These are phyloP conservation scores for Agonopterix subpropinquella DNA, from an alignment of 2,888 invertebrate genomes.

Conservation along the genomic window DNA sequence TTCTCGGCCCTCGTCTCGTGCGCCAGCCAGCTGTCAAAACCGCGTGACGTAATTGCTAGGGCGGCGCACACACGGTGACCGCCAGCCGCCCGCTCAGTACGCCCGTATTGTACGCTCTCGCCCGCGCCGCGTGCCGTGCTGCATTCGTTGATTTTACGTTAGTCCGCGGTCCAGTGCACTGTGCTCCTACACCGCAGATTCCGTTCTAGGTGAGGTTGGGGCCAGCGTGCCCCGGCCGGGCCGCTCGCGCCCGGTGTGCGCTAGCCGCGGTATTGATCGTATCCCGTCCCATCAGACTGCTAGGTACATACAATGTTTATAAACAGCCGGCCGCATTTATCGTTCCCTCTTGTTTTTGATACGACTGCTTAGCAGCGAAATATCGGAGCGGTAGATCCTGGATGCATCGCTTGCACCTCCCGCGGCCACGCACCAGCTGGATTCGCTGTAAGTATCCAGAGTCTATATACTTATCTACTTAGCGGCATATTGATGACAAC, in stretches of 20 bases:
- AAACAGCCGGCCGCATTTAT: conserved; percentile 66
- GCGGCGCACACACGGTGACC: conserved; percentile 51
- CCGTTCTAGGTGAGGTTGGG: conserved; percentile 51
- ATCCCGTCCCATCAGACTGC: conserved; percentile 41
- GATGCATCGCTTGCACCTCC: conserved; percentile 39
- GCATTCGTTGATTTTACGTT: conserved; percentile 31
- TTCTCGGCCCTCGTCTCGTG: conserved; percentile 17
- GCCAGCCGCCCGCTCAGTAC: conserved; percentile 51
- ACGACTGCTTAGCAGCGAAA: conserved; percentile 34
- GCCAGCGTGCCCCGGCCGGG: conserved; percentile 47
- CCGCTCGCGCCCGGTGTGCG: conserved; percentile 33
- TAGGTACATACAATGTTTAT: conserved; percentile 56
- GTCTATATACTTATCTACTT: conserved; percentile 16
- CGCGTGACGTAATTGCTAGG: conserved; percentile 56
- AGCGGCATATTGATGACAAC: conserved; percentile 25
- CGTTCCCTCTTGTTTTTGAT: conserved; percentile 56
- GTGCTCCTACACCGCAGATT: conserved; percentile 32
- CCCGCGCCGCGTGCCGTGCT: conserved; percentile 19
- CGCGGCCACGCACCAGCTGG: conserved; percentile 31
- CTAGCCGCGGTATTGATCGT: conserved; percentile 54
- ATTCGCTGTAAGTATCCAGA: conserved; percentile 53
- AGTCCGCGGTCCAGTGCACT: conserved; percentile 35
- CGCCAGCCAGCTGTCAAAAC: conserved; percentile 47
- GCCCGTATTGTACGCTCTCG: conserved; percentile 27
- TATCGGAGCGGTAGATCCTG: conserved; percentile 40